phyloP scores from a whole-genome alignment of 2,888 invertebrate species.

The Mactromeris polynyma region DNA sequence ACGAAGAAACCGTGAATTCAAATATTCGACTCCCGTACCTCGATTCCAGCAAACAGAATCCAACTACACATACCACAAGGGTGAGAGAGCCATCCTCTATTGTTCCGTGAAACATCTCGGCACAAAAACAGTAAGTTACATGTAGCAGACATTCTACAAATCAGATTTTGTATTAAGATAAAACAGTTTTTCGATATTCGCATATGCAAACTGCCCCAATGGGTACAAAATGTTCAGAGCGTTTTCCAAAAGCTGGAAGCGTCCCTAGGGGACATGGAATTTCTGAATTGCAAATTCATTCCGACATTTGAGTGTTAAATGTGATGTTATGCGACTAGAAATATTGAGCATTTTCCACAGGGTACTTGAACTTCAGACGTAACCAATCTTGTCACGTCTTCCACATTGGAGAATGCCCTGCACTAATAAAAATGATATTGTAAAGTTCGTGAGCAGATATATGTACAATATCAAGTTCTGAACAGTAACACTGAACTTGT shows the following conservation, averaged over 20 bases:
- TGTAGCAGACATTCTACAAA: not conserved
- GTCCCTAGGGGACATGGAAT: not conserved
- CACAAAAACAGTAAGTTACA: constrained; percentile 80
- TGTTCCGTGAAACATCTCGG: constrained; percentile 83
- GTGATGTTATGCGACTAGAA: not conserved
- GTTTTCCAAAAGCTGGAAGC: not conserved
- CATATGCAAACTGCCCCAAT: not conserved
- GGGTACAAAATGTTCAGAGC: not conserved
- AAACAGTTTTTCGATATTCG: not conserved
- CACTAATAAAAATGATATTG: no score
- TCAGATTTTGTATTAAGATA: not conserved
- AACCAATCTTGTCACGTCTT: no score
- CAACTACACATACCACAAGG: constrained; percentile 82
- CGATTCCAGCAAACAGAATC: constrained; percentile 76
- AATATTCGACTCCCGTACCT: constrained; percentile 71
- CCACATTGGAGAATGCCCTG: no score
- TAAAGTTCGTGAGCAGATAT: no score
- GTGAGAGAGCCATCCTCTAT: constrained; percentile 82
- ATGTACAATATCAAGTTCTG: no score
- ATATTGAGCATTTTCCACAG: not conserved
- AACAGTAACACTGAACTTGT: no score
- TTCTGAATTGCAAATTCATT: not conserved
- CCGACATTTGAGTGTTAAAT: not conserved
- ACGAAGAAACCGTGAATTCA: constrained; percentile 30
- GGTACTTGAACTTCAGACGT: no score